These are phyloP conservation scores for Parotocinclus haroldoi DNA, from an alignment of 2,797 vertebrate genomes.

Conservation along the genomic window DNA sequence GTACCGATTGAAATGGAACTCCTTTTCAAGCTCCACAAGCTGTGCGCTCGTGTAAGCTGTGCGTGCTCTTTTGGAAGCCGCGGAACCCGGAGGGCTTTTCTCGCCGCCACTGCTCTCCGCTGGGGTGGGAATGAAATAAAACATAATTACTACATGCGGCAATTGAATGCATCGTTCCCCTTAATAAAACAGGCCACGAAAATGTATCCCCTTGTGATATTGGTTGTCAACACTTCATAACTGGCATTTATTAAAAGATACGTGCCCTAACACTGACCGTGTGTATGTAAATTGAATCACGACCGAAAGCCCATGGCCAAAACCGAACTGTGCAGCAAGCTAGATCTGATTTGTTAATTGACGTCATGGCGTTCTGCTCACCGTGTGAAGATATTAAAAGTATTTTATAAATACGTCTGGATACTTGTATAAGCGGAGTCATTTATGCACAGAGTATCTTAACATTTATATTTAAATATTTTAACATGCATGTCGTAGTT, in stretches of 20 bases:
- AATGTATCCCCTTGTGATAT: slow-evolving; percentile 75
- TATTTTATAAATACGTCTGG: no score
- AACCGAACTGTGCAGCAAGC: slow-evolving; percentile 41
- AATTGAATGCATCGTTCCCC: slow-evolving; percentile 85
- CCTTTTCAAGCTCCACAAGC: slow-evolving; percentile 87
- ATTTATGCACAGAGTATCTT: no score
- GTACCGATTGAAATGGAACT: slow-evolving; percentile 97
- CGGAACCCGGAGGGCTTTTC: slow-evolving; percentile 91
- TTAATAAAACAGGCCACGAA: slow-evolving; percentile 84
- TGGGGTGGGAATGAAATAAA: slow-evolving; percentile 82
- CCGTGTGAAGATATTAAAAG: not conserved
- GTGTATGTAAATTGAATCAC: slow-evolving; percentile 92
- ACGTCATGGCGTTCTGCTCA: slow-evolving; percentile 2
- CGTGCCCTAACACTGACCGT: slow-evolving; percentile 76
- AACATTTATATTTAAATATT: no score
- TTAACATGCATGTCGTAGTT: no score
- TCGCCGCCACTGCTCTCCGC: slow-evolving; percentile 84
- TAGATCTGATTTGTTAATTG: slow-evolving; percentile 29
- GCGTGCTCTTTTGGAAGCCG: slow-evolving; percentile 91
- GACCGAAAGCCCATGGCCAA: slow-evolving; percentile 62
- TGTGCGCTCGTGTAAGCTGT: slow-evolving; percentile 96
- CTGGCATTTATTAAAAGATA: slow-evolving; percentile 97
- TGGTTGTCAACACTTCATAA: slow-evolving; percentile 92
- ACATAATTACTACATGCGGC: slow-evolving; percentile 83
- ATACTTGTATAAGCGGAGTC: no score